phyloP scores from a whole-genome alignment of 2,797 vertebrate species.

The Gadopsis bispinosus region DNA sequence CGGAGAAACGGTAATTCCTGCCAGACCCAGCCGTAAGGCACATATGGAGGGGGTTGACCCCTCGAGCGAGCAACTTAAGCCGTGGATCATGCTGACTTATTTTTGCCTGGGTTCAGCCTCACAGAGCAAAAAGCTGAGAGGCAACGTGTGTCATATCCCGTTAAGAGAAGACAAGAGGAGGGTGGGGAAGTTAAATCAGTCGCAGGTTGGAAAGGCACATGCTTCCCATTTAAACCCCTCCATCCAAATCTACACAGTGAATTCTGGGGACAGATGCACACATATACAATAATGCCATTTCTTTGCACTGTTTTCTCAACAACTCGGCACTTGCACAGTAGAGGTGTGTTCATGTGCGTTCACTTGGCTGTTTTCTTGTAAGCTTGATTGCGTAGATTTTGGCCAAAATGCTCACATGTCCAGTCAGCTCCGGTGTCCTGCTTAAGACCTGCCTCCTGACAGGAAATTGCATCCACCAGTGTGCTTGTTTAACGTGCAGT shows the following conservation, averaged over 20 bases:
- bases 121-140: constrained; percentile 45
- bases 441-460: background rate
- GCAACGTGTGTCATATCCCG: constrained; percentile 35
- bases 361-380: background rate
- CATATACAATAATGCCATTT: background rate
- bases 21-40: constrained; percentile 34
- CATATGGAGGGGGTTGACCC: constrained; percentile 50
- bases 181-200: constrained; percentile 62
- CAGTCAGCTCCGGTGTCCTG: background rate
- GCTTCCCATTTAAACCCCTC: constrained; percentile 50
- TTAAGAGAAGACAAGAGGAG: constrained; percentile 38
- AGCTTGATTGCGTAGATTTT: background rate
- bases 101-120: constrained; percentile 31
- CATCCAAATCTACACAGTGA: constrained; percentile 32
- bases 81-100: constrained; percentile 46
- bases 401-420: background rate
- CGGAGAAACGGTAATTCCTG: constrained; percentile 85
- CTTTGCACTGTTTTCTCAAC: background rate
- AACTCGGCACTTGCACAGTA: background rate
- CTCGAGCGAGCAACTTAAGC: constrained; percentile 16
- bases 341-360: background rate
- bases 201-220: constrained; percentile 62
- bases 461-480: background rate
- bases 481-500: background rate
- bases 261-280: constrained; percentile 18